Base-by-base conservation (phyloP, 2,113 vertebrate genomes). In the Indri indri region DNA sequence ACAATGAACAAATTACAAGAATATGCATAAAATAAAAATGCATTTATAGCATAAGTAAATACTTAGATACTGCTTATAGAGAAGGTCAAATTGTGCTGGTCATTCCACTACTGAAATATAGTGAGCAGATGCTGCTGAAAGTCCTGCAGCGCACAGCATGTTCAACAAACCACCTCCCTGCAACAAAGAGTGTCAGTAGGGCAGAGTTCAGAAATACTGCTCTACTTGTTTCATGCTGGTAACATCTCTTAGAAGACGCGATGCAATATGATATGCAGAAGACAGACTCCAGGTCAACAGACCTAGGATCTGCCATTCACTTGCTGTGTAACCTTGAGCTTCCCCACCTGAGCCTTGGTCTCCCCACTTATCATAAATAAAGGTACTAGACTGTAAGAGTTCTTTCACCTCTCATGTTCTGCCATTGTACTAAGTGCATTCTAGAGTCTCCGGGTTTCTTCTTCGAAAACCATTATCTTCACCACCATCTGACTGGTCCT, bases 11-110 rank as follows among this genome's bases (percentile, higher is more conserved):
- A 88, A 88, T 88, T 83, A 20, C n/a, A 10, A 96, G 37, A 54
- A 59, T 73, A 81, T 22, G 81, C 3, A 81, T 45, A 95, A 87
- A 94, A 92, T 74, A 89, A 85, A 93, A 73, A 82, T 80, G 45
- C 30, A 63, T 71, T 74, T 59, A 79, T 25, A 94, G 37, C 13
- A 32, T 1, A 70, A 88, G 70, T 22, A 80, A 96, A 92, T 59
- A 71, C 40, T 90, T 90, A 88, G 40, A 37, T 27, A 57, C 32
- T 84, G 37, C 16, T 87, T 68, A 27, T 73, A 61, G 45, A 68
- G 70, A 66, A 68, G 47, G 84, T 45, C 66, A 82, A 8, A 59
- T 12, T 16, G 54, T 74, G 68, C 30, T 61, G 66, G 59, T 52
- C 23, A 68, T 37, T 63, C 8, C 42, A 22, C 20, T 8, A 12